Conservation (phyloP, 1,140 invertebrate genomes). For the Ostrea edulis region DNA sequence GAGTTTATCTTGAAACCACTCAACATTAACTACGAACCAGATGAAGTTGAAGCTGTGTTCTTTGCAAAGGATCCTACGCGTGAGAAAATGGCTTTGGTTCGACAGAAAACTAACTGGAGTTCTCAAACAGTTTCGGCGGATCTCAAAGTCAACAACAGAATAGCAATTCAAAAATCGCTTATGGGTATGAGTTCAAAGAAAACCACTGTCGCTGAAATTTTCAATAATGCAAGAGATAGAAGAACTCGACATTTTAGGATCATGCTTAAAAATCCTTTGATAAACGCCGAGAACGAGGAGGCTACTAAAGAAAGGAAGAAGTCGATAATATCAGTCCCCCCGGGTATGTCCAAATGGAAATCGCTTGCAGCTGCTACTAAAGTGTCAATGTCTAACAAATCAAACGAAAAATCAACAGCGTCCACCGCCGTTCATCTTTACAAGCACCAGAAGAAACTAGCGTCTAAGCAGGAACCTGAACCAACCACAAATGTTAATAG, state of each 20-base stretch:
- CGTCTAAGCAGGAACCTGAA: not conserved
- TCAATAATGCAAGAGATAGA: conserved; percentile 52
- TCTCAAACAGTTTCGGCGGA: conserved; percentile 49
- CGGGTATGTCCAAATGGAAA: conserved; percentile 17
- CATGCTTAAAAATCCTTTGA: conserved; percentile 44
- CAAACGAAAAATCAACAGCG: not conserved
- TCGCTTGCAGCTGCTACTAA: not conserved
- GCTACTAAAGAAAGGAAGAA: not conserved
- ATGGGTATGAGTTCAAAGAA: conserved; percentile 49
- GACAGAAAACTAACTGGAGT: conserved; percentile 40
- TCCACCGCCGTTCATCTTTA: not conserved
- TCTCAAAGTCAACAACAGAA: conserved; percentile 58
- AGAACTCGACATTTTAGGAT: conserved; percentile 56
- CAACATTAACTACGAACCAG: conserved; percentile 41
- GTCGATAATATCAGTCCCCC: not conserved
- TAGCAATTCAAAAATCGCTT: conserved; percentile 54
- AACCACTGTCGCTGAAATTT: conserved; percentile 55
- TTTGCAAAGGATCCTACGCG: conserved; percentile 57
- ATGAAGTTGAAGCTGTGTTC: conserved; percentile 52
- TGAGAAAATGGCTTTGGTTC: conserved; percentile 56
- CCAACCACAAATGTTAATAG: not conserved
- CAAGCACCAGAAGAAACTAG: conserved; percentile 21
- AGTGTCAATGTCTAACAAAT: not conserved
- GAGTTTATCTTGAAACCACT: conserved; percentile 53
- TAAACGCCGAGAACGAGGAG: conserved; percentile 12